Evolutionary conservation across 2,797 vertebrate species (phyloP).

Genomic region (Phataginus tricuspis): DNA sequence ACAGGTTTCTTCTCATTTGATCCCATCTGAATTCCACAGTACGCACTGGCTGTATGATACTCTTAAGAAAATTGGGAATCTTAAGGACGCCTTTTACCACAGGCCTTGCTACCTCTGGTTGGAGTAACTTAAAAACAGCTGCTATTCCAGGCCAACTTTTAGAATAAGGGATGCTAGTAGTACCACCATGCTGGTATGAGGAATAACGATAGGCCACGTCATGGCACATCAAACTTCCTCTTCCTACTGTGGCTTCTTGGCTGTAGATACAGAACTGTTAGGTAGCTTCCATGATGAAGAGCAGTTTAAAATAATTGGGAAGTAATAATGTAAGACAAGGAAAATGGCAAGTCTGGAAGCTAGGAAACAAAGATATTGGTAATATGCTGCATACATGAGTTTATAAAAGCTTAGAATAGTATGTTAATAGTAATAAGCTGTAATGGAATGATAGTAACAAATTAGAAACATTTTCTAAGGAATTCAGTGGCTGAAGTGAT

Average conservation of each 20-base stretch:
- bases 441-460: background rate
- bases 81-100: background rate
- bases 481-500: background rate
- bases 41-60: background rate
- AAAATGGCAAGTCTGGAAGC: background rate
- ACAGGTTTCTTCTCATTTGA: background rate
- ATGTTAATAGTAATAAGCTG: background rate
- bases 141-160: background rate
- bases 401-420: background rate
- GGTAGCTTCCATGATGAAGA: background rate
- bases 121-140: background rate
- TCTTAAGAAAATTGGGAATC: background rate
- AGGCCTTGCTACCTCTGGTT: background rate
- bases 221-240: background rate
- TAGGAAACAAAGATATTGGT: background rate
- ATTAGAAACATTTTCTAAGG: background rate
- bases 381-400: background rate
- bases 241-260: background rate
- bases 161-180: background rate
- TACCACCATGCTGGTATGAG: background rate
- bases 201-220: background rate
- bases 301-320: background rate
- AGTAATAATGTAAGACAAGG: background rate
- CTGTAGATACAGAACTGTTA: background rate
- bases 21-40: background rate